Evolutionary conservation across 2,113 vertebrate species (phyloP).

Genomic region (Microtus oregoni): DNA sequence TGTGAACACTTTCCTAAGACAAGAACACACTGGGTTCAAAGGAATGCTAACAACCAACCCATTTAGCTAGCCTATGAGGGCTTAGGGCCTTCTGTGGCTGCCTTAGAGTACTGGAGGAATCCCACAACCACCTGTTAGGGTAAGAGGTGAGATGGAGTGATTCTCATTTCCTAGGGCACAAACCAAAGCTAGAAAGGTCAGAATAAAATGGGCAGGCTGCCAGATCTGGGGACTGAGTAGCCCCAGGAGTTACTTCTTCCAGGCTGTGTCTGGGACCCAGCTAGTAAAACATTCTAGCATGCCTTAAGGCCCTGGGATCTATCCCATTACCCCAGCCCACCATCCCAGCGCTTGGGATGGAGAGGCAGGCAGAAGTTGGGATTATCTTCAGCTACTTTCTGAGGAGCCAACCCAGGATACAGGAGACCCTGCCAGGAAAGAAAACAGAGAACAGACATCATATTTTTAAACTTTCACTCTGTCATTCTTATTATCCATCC

Average conservation of each 20-base stretch:
- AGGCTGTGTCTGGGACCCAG: background rate
- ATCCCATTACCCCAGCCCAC: no score
- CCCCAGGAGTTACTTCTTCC: background rate
- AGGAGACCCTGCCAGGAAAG: background rate
- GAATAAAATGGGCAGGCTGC: no score
- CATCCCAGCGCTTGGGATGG: background rate
- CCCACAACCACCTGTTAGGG: background rate
- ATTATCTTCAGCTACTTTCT: background rate
- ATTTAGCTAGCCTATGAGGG: background rate
- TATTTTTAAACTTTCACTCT: background rate
- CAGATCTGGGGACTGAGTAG: background rate
- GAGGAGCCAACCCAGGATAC: background rate
- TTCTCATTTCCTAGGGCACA: background rate
- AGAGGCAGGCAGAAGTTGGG: background rate
- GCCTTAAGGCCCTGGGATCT: background rate
- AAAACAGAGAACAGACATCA: background rate
- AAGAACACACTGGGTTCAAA: background rate
- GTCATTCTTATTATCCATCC: background rate
- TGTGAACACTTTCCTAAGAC: background rate
- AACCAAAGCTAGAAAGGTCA: background rate
- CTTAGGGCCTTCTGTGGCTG: background rate
- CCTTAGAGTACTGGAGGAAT: background rate
- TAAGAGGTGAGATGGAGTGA: rapidly evolving
- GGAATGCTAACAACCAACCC: background rate
- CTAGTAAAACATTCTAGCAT: background rate